Conservation (phyloP, 2,888 invertebrate genomes). For the Geotrupes spiniger region DNA sequence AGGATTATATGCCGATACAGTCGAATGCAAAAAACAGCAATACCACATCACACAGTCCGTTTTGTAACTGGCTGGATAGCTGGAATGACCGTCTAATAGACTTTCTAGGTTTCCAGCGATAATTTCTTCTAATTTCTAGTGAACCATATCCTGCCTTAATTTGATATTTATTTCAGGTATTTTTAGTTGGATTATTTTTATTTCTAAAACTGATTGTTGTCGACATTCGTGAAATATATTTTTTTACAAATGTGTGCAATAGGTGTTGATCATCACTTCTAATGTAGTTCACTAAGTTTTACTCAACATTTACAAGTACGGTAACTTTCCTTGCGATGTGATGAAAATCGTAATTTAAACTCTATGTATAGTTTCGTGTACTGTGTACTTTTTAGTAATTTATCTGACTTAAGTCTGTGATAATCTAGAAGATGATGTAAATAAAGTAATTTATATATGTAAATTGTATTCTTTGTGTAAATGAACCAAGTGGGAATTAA, state of each 20-base stretch:
- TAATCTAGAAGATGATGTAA: constrained; percentile 39
- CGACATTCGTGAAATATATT: too few species aligned
- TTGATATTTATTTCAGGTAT: too few species aligned
- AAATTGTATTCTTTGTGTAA: too few species aligned
- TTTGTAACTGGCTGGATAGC: constrained; percentile 56
- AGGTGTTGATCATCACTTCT: background rate
- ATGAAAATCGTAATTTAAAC: constrained; percentile 3
- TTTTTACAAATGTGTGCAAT: too few species aligned
- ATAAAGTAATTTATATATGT: constrained; percentile 30
- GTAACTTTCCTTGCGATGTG: constrained; percentile 5
- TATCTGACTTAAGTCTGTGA: constrained; percentile 47
- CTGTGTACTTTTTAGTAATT: constrained; percentile 36
- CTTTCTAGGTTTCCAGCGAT: constrained; percentile 67
- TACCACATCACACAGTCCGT: constrained; percentile 44
- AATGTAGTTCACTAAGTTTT: too few species aligned
- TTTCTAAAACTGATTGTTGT: too few species aligned
- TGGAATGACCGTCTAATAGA: constrained; percentile 72
- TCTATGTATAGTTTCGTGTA: background rate
- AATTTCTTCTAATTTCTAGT: constrained; percentile 28
- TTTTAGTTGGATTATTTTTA: too few species aligned
- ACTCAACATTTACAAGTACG: too few species aligned
- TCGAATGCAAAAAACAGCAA: constrained; percentile 46
- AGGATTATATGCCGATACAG: constrained; percentile 64
- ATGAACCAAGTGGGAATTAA: too few species aligned
- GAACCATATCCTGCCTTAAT: background rate